Evolutionary conservation across 2,113 vertebrate genomes (phyloP).

Genomic region (Egretta garzetta): DNA sequence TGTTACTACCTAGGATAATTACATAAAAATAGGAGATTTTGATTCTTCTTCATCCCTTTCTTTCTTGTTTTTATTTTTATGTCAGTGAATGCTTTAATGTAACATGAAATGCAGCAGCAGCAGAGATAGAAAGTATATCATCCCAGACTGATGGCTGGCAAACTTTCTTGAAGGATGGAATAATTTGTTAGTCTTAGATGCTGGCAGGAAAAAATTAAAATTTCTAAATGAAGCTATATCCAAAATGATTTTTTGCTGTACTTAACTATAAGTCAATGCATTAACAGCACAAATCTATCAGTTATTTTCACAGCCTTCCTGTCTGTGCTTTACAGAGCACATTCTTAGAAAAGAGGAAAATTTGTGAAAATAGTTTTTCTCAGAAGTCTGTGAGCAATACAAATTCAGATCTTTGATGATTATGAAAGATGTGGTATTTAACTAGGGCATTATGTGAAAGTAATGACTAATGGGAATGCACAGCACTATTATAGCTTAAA

Average conservation of each 20-base stretch:
- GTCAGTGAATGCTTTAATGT: not conserved
- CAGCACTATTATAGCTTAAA: not conserved
- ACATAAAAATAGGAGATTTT: not conserved
- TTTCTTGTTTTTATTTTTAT: not conserved
- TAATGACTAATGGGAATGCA: not conserved
- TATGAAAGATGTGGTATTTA: not conserved
- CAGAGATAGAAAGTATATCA: not conserved
- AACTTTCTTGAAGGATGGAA: not conserved
- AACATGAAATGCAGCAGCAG: not conserved
- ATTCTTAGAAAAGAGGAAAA: not conserved
- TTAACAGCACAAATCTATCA: not conserved
- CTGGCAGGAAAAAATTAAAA: not conserved
- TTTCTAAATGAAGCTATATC: not conserved
- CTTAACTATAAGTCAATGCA: not conserved
- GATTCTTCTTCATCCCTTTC: not conserved
- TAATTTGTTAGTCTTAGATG: not conserved
- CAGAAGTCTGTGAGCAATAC: not conserved
- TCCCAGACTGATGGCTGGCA: not conserved
- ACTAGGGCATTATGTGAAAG: not conserved
- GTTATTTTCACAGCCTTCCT: not conserved
- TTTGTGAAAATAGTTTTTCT: not conserved
- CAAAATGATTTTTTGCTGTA: not conserved
- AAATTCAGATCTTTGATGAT: not conserved
- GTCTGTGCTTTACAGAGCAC: not conserved
- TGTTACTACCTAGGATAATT: not conserved